Percentiles rank a stretch among this genome's conserved stretches.
Conservation (phyloP, 2,797 vertebrate species). For the Sebastes melanostomus region DNA sequence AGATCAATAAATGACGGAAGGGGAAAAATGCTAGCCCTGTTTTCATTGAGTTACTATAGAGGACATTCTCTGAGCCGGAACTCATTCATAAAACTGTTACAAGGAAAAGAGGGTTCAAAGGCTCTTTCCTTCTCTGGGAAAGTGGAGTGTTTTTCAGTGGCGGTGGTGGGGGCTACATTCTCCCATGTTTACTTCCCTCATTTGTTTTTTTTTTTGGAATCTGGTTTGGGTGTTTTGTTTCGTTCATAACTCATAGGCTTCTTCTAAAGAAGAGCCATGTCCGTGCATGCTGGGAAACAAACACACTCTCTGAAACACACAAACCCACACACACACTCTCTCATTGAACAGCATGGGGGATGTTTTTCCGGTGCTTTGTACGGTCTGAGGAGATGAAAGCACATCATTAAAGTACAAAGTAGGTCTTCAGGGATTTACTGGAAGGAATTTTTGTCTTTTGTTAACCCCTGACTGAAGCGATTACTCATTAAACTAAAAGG, state of each 20-base stretch:
- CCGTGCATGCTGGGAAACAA: constrained; percentile 68
- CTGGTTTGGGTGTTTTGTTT: constrained; percentile 67
- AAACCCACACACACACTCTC: constrained; percentile 53
- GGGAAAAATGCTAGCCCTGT: constrained; percentile 27
- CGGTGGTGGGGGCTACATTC: constrained; percentile 55
- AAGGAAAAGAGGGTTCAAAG: constrained; percentile 41
- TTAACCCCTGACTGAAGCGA: constrained; percentile 66
- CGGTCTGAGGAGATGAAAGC: constrained; percentile 78
- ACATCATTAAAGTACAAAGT: constrained; percentile 80
- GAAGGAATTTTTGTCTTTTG: constrained; percentile 69
- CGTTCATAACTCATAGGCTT: constrained; percentile 61
- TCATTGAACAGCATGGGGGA: constrained; percentile 70
- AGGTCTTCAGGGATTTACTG: constrained; percentile 75
- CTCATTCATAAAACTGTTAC: constrained; percentile 69
- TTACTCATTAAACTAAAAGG: constrained; percentile 58
- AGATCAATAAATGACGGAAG: constrained; percentile 46
- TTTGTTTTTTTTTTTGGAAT: constrained; percentile 57
- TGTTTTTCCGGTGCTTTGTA: constrained; percentile 76
- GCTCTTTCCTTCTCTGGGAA: constrained; percentile 60
- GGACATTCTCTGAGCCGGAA: constrained; percentile 55
- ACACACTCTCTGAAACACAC: constrained; percentile 38
- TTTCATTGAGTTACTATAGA: constrained; percentile 56
- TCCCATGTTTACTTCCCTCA: constrained; percentile 66
- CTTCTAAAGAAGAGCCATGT: constrained; percentile 59
- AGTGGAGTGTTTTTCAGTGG: constrained; percentile 40